Base-by-base conservation (phyloP, 37 sponge, comb jelly and placozoan species). In the Aphrocallistes beatrix region DNA sequence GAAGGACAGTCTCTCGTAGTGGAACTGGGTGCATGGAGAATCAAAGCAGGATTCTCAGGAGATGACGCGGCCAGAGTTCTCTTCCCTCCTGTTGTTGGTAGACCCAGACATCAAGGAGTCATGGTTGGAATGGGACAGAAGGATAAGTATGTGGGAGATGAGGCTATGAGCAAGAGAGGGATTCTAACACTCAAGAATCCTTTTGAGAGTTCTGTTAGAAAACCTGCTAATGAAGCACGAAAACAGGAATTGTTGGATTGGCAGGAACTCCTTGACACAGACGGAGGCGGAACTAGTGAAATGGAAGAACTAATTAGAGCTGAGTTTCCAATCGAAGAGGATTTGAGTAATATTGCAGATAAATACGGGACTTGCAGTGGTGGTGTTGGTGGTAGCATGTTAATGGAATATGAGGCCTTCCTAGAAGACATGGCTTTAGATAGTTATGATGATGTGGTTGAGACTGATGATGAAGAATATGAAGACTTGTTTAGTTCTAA, bases 91-190 rank as follows among this genome's bases (percentile, higher is more conserved):
- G 75, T 60, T 13, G 75, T 60, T 6, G 75, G 75, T 3, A 60
- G 75, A 60, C 75, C 75, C 34, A 60, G 75, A 13, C 83, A 49
- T 81, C 87, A 90, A 92, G 97, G 97, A 30, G 97, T 97, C 39
- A 97, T 97, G 97, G 92, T 94, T 19, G 97, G 97, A 0, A 97
- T 97, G 97, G 97, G 94, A 19, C 94, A 94, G 92, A 97, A 94
- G 84, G 97, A 97, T 84, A 34, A 85, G 0, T 97, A 97, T 39
- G 83, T 97, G 32, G 97, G 97, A 23, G 93, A 93, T 86, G 97
- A 97, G 81, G 97, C 97, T 28, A 0, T 84, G 84, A 87, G 91
- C 23, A 97, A 97, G 86, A 81, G 97, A 86, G 97, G 97, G 9
- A 92, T 97, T 38, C 89, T 97, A 8, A 97, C 93, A 17, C 45